These are phyloP conservation scores for Harpagoxenus sublaevis DNA, from an alignment of 2,888 invertebrate genomes.

Conservation along the genomic window DNA sequence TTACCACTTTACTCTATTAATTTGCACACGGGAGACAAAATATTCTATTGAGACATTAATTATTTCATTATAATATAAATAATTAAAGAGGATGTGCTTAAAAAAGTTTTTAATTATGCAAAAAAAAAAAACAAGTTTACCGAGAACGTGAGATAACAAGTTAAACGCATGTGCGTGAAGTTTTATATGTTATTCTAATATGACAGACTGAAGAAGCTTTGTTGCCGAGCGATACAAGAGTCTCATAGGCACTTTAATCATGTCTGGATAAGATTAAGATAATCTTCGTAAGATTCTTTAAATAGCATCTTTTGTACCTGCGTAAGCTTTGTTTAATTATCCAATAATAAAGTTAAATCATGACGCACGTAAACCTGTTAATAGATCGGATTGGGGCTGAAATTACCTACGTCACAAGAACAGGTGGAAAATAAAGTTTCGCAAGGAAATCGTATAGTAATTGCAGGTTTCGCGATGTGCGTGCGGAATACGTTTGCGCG, in stretches of 20 bases:
- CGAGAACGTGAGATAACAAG: not conserved
- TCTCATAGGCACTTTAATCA: not conserved
- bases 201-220: not conserved
- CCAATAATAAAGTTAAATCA: not conserved
- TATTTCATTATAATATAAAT: not conserved
- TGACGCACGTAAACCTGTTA: constrained; percentile 9
- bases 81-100: not conserved
- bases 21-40: not conserved
- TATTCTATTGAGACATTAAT: not conserved
- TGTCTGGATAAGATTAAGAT: not conserved
- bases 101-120: not conserved
- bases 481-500: not conserved
- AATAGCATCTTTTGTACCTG: not conserved
- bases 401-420: constrained; percentile 21
- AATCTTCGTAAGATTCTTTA: not conserved
- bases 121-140: not conserved
- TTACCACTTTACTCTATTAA: not conserved
- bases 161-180: not conserved
- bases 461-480: not conserved
- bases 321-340: not conserved
- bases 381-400: not conserved
- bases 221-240: not conserved
- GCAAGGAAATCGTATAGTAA: constrained; percentile 38
- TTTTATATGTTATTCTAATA: not conserved
- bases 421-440: constrained; percentile 16